Evolutionary conservation across 2,888 invertebrate genomes (phyloP).

Genomic region (Elaeidobius kamerunicus): DNA sequence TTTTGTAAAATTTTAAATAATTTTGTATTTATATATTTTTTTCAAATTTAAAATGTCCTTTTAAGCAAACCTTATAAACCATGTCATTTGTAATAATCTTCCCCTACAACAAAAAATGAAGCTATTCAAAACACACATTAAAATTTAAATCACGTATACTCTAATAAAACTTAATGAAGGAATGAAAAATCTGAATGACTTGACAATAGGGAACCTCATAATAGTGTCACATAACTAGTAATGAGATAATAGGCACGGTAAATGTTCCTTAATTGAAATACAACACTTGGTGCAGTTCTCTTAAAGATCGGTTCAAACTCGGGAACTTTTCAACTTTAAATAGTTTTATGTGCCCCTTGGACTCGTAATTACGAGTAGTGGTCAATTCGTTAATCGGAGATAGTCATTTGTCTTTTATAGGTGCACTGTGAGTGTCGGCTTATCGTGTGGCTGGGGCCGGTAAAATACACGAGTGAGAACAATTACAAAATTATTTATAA

Average conservation of each 20-base stretch:
- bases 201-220: conserved; percentile 19
- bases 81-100: not conserved
- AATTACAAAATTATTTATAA: too few species aligned
- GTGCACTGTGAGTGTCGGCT: not conserved
- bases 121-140: not conserved
- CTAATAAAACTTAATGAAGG: conserved; percentile 6
- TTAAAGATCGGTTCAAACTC: too few species aligned
- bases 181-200: conserved; percentile 5
- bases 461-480: too few species aligned
- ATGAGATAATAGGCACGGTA: conserved; percentile 21
- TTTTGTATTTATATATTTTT: too few species aligned
- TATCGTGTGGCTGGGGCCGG: not conserved
- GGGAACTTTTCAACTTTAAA: conserved; percentile 19
- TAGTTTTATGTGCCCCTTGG: conserved; percentile 16
- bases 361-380: conserved; percentile 12
- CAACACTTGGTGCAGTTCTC: conserved; percentile 12
- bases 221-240: conserved; percentile 21
- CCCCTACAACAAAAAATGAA: not conserved
- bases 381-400: conserved; percentile 20
- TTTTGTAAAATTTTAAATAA: too few species aligned
- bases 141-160: conserved; percentile 1
- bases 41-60: too few species aligned
- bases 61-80: too few species aligned
- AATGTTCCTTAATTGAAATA: conserved; percentile 20
- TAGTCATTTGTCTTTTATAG: conserved; percentile 19